Percentiles rank a stretch among this genome's conserved stretches.
These are phyloP conservation scores for Molossus molossus DNA, from an alignment of 2,797 vertebrate species.

Conservation along the genomic window DNA sequence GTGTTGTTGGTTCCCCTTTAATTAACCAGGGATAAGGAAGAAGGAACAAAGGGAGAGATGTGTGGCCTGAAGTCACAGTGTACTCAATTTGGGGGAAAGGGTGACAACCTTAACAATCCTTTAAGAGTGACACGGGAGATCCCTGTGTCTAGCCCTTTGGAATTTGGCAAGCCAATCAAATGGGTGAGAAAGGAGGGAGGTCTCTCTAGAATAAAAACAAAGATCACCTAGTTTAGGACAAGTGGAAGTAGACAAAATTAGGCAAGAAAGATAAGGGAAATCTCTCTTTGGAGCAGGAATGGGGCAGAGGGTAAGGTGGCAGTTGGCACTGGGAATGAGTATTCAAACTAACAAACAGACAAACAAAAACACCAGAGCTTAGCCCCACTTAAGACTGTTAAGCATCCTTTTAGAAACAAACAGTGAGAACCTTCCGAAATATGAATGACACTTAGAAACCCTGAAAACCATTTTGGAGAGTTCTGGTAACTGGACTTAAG, in stretches of 20 bases:
- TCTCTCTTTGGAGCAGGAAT: neutral
- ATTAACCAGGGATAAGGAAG: neutral
- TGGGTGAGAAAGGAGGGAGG: neutral
- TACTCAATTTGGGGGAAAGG: neutral
- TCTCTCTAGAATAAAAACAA: neutral
- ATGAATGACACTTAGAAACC: neutral
- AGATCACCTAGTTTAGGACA: neutral
- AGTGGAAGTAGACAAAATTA: neutral
- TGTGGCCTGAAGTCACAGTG: neutral
- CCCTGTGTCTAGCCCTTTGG: neutral
- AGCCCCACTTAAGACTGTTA: neutral
- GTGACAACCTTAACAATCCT: neutral
- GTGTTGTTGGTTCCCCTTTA: neutral
- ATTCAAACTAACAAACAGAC: neutral
- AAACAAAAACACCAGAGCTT: neutral
- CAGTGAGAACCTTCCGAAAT: neutral
- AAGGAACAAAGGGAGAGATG: neutral
- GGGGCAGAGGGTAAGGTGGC: neutral
- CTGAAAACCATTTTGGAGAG: neutral
- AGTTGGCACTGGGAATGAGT: neutral
- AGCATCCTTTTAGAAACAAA: neutral
- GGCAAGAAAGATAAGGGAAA: neutral
- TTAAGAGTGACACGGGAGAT: neutral
- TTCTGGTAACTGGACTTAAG: neutral
- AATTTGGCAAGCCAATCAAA: neutral